Evolutionary conservation across 2,113 vertebrate species (phyloP), one percentile per base, ranked within the genome.

Genomic region (Catagonus wagneri): DNA sequence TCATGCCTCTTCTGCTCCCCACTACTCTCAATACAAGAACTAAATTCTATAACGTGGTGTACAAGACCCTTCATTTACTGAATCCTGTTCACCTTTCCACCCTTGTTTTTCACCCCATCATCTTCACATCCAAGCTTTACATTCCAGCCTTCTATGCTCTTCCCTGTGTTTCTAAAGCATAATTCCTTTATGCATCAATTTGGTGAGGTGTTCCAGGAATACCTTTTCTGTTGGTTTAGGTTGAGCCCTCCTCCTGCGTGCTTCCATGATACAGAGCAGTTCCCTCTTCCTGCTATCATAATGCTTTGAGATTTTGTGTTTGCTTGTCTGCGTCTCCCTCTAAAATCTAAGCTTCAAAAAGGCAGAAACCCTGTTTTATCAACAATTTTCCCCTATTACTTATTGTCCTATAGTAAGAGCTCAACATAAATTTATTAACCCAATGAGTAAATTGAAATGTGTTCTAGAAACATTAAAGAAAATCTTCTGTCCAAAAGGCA

Each of bases 31-130:
- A 69, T 79, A 16, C 2, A 54, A 83, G 14, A 39, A 80, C 4
- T 9, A 58, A 29, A 8, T 16, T 92, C 65, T 5, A 11, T 10
- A 52, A 32, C 17, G 27, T 1, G 25, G 4, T 9, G 1, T 4
- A 27, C 0, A 54, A 32, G 61, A 74, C 0, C 2, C 4, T 22
- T 23, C 3, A 1, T 39, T 83, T 12, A 13, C 6, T 25, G 69
- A 63, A 22, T 14, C 32, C 20, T 20, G 6, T 1, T 60, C 4
- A 11, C 25, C 27, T 69, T 7, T n/a, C 6, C 7, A 32, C 2
- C 8, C 56, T 60, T 39, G 1, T 63, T 60, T 86, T 61, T 80
- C 11, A 12, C 2, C 11, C 39, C 8, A 5, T 86, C 58, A 58
- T 68, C 11, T 6, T 63, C 50, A 58, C 2, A 22, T 29, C 22